A percentile compares a stretch with the other conserved stretches of the same genome.
Evolutionary conservation across 2,888 invertebrate species (phyloP).

Genomic region (Callyntrura sp.): DNA sequence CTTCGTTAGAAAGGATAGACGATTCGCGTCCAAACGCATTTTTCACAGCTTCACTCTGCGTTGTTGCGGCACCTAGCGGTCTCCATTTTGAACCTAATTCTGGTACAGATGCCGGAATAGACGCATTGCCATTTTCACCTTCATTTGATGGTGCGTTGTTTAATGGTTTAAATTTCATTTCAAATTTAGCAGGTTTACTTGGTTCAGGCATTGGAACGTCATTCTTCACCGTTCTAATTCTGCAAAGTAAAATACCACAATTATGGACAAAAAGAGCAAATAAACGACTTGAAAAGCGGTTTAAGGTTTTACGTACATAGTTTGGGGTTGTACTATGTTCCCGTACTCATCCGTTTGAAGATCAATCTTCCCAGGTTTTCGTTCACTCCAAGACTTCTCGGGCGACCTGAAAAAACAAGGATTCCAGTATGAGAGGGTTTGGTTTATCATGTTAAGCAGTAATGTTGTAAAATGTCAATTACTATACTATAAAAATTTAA

Average conservation of each 20-base stretch:
- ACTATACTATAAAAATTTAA: too few species aligned
- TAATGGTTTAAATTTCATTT: conserved; percentile 79
- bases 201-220: conserved; percentile 62
- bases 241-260: conserved; percentile 31
- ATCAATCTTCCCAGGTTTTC: conserved; percentile 75
- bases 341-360: conserved; percentile 82
- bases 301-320: conserved; percentile 66
- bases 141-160: conserved; percentile 26
- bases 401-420: neutral
- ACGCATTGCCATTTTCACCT: conserved; percentile 52
- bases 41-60: conserved; percentile 73
- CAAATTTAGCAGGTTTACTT: conserved; percentile 76
- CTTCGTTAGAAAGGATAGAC: conserved; percentile 29
- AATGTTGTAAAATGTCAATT: too few species aligned
- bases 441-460: too few species aligned
- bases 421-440: too few species aligned
- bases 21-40: conserved; percentile 73
- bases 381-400: conserved; percentile 60
- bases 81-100: conserved; percentile 70
- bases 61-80: conserved; percentile 55
- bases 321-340: conserved; percentile 77
- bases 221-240: conserved; percentile 81
- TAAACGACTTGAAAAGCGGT: neutral
- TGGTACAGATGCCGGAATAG: neutral
- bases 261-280: neutral